Evolutionary conservation across 2,797 vertebrate genomes (phyloP).

Genomic region (Pseudochirops corinnae): DNA sequence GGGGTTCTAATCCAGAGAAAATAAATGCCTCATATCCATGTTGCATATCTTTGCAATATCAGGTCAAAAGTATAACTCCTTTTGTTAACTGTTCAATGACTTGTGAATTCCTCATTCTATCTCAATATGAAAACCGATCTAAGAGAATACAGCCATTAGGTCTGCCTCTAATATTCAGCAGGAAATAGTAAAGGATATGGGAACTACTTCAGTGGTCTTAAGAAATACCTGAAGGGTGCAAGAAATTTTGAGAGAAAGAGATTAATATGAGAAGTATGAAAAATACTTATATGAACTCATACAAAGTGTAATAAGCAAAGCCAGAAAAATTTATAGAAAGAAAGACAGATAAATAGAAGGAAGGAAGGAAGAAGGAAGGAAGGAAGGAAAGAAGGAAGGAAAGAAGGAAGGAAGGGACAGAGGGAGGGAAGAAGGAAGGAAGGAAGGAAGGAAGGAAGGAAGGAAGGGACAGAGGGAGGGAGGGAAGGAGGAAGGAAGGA

Average conservation of each 20-base stretch:
- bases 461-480: rapidly evolving
- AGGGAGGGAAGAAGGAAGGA: rapidly evolving
- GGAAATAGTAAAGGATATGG: not conserved
- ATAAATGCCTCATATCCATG: not conserved
- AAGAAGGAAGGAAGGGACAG: rapidly evolving
- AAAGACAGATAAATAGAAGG: no score
- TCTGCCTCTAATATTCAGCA: not conserved
- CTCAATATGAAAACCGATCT: not conserved
- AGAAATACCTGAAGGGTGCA: not conserved
- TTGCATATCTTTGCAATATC: not conserved
- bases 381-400: no score
- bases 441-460: no score
- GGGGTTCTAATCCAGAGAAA: not conserved
- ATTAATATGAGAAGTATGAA: not conserved
- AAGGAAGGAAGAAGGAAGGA: no score
- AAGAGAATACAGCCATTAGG: not conserved
- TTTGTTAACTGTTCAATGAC: not conserved
- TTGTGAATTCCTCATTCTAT: not conserved
- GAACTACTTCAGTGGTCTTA: not conserved
- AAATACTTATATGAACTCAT: not conserved
- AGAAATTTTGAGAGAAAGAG: not conserved
- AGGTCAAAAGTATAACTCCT: not conserved
- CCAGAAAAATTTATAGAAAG: not conserved
- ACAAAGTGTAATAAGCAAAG: not conserved
- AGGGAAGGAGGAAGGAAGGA: no score